Evolutionary conservation across 2,113 vertebrate genomes (phyloP), one percentile per base, ranked within the genome.

Genomic region (Anguilla rostrata): DNA sequence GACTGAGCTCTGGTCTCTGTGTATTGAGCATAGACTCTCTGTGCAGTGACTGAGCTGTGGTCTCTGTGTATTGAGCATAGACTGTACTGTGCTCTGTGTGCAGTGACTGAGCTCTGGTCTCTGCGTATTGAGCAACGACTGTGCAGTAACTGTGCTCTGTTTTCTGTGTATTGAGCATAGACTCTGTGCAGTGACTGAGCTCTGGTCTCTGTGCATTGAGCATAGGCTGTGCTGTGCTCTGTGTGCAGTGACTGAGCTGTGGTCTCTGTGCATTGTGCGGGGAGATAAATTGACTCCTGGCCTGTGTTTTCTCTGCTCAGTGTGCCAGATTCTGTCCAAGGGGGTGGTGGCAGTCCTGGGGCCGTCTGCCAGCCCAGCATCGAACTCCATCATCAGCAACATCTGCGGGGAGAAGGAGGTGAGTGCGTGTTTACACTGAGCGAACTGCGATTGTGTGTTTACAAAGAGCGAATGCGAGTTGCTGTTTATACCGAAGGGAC

Each of bases 391-490:
- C 93, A 99, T 99, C 96, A 99, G 98, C 96, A 99, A 99, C 95
- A 99, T 99, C 95, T 99, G 98, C 39, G 98, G 98, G 86, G 98
- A 99, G 94, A 99, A 99, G 81, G 98, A 99, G 98, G 98, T 99
- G 89, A 97, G 98, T 95, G 57, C 63, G 39, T 75, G 60, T 63
- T 39, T n/a, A 63, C 57, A 66, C 60, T 66, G 60, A 60, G 56
- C 34, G 18, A 66, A 26, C 60, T 66, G 60, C 26, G 60, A 26
- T 22, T 66, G 60, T 66, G 60, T 60, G 56, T 66, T 66, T 26
- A 66, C 60, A 9, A 53, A 14, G 49, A 9, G 11, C 22, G 22
- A 26, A 66, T 66, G 60, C 26, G 60, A 53, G 49, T 2, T 9
- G 7, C 8, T 66, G 60, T 66, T 22, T 22, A 66, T 22, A 22